These are phyloP conservation scores for Lepidostoma basale DNA, from an alignment of 1,140 invertebrate genomes.

Conservation along the genomic window DNA sequence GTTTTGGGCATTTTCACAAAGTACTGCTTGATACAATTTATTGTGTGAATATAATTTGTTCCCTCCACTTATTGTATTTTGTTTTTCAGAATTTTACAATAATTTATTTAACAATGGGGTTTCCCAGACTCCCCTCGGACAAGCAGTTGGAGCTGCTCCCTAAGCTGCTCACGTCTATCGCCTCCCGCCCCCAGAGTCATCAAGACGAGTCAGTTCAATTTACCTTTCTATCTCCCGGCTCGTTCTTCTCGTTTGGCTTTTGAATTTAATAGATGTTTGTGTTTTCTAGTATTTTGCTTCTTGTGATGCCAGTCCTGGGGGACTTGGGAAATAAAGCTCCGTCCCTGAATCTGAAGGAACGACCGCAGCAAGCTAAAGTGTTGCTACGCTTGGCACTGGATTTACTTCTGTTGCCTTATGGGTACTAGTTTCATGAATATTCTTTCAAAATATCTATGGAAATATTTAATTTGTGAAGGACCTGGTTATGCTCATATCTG, in stretches of 20 bases:
- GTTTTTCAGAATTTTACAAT: slow-evolving; percentile 85
- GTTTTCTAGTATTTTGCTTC: slow-evolving; percentile 71
- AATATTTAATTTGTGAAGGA: slow-evolving; percentile 27
- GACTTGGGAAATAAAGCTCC: slow-evolving; percentile 63
- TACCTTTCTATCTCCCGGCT: too few species aligned
- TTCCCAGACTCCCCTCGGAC: slow-evolving; percentile 75
- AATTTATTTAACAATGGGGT: slow-evolving; percentile 93
- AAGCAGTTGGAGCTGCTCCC: slow-evolving; percentile 80
- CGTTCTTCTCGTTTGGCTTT: too few species aligned
- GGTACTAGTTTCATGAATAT: slow-evolving; percentile 61
- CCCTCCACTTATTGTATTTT: neutral
- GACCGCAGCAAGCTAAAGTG: slow-evolving; percentile 69
- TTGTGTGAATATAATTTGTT: neutral
- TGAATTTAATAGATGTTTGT: neutral
- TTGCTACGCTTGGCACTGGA: slow-evolving; percentile 82
- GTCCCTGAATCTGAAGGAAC: slow-evolving; percentile 63
- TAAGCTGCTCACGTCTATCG: slow-evolving; percentile 76
- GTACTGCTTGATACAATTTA: too few species aligned
- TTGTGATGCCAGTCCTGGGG: slow-evolving; percentile 80
- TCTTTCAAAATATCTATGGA: slow-evolving; percentile 26
- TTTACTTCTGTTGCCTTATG: slow-evolving; percentile 84
- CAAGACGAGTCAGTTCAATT: slow-evolving; percentile 79
- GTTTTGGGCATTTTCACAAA: too few species aligned
- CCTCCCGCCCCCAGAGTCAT: slow-evolving; percentile 81
- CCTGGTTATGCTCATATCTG: too few species aligned